Conservation (phyloP, 2,888 invertebrate species). For the Baccha elongata region DNA sequence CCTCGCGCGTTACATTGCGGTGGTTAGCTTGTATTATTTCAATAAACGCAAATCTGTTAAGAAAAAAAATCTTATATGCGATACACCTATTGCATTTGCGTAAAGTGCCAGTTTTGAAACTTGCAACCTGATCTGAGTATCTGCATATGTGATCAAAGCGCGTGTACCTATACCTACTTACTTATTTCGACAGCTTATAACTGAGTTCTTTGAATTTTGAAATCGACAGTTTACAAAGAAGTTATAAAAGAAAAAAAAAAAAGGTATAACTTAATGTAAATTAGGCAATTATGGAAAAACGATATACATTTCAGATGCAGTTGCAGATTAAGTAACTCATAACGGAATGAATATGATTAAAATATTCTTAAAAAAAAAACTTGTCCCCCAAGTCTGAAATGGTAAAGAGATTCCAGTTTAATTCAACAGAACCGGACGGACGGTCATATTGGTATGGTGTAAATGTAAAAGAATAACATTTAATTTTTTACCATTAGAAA, state of each 20-base stretch:
- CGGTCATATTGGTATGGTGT: background rate
- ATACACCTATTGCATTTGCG: constrained; percentile 58
- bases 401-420: constrained; percentile 18
- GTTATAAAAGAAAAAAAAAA: background rate
- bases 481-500: background rate
- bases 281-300: constrained; percentile 37
- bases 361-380: constrained; percentile 19
- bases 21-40: constrained; percentile 18
- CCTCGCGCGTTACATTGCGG: constrained; percentile 37
- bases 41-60: constrained; percentile 53
- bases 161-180: background rate
- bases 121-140: constrained; percentile 32
- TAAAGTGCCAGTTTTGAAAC: constrained; percentile 60
- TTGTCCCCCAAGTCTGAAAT: constrained; percentile 1
- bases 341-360: constrained; percentile 34
- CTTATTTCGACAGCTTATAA: constrained; percentile 12
- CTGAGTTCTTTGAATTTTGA: constrained; percentile 37
- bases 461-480: background rate
- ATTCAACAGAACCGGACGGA: background rate
- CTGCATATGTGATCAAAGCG: background rate
- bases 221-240: constrained; percentile 2
- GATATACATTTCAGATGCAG: constrained; percentile 31
- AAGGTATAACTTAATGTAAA: constrained; percentile 17
- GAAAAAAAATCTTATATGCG: constrained; percentile 56
- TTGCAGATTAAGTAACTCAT: constrained; percentile 26